Base-by-base conservation (phyloP, 2,113 vertebrate species). In the Syngnathoides biaculeatus region DNA sequence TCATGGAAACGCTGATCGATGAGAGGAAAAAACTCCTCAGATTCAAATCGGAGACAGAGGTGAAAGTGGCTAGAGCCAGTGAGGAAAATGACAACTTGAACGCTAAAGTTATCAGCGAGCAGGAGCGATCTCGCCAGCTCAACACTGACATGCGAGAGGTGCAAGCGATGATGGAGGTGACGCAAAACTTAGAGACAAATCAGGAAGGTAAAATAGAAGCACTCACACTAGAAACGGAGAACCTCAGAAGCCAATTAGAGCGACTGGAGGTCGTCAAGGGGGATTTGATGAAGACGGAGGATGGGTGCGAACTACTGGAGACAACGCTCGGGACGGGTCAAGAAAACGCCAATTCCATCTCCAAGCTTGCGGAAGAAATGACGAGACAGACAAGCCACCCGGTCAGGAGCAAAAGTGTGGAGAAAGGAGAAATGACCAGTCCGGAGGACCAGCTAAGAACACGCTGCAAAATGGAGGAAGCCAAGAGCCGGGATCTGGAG, bases 211-310 rank as follows among this genome's bases (percentile, higher is more conserved):
- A 94, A 81, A 90, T 94, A 13, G 92, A 92, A 72, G 96, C 98
- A 78, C 87, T 98, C 11, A 94, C 93, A 0, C 26, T 92, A 22
- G 97, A 99, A 86, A 94, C 95, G 0, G 94, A 98, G 75, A 92
- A 93, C 40, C 89, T 98, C n/a, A 95, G 89, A 78, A 94, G 93
- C 69, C 92, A 95, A 6, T 92, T 98, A 8, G 93, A 96, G 73
- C 95, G 95, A 20, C 59, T 98, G 30, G 95, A 98, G 79, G 94
- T 97, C 67, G 94, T 97, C 6, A 95, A 98, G 86, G 96, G 95
- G 67, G 96, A 98, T 80, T 71, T 98, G 77, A 94, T 98, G 93
- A 98, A 98, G 84, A 97, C 96, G 0, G 97, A 98, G 85, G 96
- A 99, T 26, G 94, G 98, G 70, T 98, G 97, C 47, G 96, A 96